Conservation (phyloP, 1,140 invertebrate species). For the Holotrichia oblita region DNA sequence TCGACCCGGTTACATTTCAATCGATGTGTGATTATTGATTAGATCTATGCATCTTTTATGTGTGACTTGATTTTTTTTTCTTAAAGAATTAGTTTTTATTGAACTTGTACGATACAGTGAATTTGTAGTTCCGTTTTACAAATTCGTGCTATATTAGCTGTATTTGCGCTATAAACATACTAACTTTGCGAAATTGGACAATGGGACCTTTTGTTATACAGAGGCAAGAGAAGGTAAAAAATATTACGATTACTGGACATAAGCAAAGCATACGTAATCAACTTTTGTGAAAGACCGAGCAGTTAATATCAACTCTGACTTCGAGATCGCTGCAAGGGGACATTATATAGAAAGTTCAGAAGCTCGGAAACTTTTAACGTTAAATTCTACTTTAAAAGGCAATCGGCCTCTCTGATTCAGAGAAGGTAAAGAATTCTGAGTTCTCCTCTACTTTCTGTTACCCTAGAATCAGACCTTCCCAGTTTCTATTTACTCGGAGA, state of each 20-base stretch:
- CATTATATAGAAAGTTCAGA: constrained; percentile 41
- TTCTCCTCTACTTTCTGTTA: constrained; percentile 37
- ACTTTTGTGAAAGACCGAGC: not conserved
- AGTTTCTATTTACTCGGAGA: constrained; percentile 36
- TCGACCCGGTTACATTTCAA: too few species aligned
- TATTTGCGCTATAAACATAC: too few species aligned
- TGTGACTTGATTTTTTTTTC: too few species aligned
- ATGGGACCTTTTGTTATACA: too few species aligned
- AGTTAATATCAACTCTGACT: not conserved
- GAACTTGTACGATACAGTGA: too few species aligned
- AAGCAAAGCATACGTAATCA: constrained; percentile 12
- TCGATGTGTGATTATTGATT: too few species aligned
- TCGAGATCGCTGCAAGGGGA: constrained; percentile 30
- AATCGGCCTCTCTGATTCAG: constrained; percentile 48
- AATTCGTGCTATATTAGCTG: too few species aligned
- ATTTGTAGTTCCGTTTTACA: too few species aligned
- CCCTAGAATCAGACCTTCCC: constrained; percentile 43
- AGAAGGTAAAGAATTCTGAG: not conserved
- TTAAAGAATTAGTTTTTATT: too few species aligned
- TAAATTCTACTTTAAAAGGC: constrained; percentile 55
- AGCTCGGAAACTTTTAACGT: constrained; percentile 47
- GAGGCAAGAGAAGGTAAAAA: not conserved
- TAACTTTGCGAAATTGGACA: too few species aligned
- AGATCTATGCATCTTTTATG: too few species aligned
- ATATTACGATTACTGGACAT: not conserved